These are phyloP conservation scores for Corythornis cristatus DNA, from an alignment of 2,113 vertebrate species.

Conservation along the genomic window DNA sequence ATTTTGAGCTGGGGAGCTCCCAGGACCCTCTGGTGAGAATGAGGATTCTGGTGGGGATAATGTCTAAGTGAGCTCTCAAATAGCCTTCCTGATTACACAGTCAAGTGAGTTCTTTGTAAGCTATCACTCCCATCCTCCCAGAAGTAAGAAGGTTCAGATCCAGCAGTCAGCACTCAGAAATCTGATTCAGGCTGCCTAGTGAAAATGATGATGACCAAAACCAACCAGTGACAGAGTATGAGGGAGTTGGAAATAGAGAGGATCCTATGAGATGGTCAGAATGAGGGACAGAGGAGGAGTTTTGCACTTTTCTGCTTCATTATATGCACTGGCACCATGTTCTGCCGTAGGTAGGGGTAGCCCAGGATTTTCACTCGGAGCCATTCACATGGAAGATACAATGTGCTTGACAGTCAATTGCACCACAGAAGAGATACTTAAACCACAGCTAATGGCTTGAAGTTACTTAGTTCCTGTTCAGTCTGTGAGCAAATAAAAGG, in stretches of 20 bases:
- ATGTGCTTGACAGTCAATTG: neutral
- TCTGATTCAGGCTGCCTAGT: neutral
- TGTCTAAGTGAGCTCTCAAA: neutral
- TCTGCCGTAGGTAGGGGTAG: neutral
- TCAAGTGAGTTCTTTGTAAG: neutral
- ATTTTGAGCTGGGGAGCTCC: fast-evolving
- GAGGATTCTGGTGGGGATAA: neutral
- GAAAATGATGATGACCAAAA: neutral
- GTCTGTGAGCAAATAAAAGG: neutral
- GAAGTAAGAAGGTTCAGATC: neutral
- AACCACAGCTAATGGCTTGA: neutral
- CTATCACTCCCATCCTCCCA: neutral
- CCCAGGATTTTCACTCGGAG: neutral
- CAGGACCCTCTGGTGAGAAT: neutral
- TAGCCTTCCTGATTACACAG: neutral
- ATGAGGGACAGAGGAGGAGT: neutral
- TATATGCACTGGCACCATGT: neutral
- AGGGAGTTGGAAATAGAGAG: neutral
- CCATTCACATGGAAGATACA: neutral
- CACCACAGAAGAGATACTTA: neutral
- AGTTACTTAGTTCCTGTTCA: neutral
- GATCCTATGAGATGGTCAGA: neutral
- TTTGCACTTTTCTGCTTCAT: neutral
- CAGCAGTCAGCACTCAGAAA: neutral
- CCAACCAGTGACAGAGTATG: neutral